These are phyloP conservation scores for Megastigmus dorsalis DNA, from an alignment of 2,888 invertebrate genomes.

Conservation along the genomic window DNA sequence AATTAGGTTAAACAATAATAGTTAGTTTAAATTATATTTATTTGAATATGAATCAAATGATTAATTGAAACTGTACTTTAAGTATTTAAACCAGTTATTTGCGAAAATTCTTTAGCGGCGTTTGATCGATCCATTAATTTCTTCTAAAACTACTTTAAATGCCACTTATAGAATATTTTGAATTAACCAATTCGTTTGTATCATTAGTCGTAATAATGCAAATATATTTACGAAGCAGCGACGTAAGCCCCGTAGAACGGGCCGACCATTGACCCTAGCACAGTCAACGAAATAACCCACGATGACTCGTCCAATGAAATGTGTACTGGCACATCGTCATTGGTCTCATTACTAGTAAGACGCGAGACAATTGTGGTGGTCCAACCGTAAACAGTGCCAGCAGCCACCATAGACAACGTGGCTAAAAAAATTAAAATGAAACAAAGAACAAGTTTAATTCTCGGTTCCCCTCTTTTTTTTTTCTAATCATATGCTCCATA, in stretches of 20 bases:
- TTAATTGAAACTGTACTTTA: too few relatives aligned
- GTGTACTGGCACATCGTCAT: constrained; percentile 60
- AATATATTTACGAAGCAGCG: constrained; percentile 61
- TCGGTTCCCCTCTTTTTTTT: too few relatives aligned
- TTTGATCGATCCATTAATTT: too few relatives aligned
- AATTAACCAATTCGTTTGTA: too few relatives aligned
- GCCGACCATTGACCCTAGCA: constrained; percentile 71
- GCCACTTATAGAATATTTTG: too few relatives aligned
- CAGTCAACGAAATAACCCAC: constrained; percentile 70
- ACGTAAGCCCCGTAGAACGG: constrained; percentile 69
- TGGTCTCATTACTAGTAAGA: constrained; percentile 56
- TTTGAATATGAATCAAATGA: too few relatives aligned
- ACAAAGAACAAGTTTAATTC: constrained; percentile 4
- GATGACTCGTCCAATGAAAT: constrained; percentile 66
- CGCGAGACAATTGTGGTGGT: constrained; percentile 66
- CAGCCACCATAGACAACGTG: constrained; percentile 72
- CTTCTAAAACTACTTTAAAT: too few relatives aligned
- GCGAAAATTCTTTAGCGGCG: too few relatives aligned
- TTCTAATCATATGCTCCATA: too few relatives aligned
- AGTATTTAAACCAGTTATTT: too few relatives aligned
- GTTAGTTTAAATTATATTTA: too few relatives aligned
- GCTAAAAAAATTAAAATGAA: constrained; percentile 61
- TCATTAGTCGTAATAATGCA: neutral
- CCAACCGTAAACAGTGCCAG: constrained; percentile 72
- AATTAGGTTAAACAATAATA: too few relatives aligned